Conservation (phyloP, 2,888 invertebrate species). For the Barypeithes pellucidus region DNA sequence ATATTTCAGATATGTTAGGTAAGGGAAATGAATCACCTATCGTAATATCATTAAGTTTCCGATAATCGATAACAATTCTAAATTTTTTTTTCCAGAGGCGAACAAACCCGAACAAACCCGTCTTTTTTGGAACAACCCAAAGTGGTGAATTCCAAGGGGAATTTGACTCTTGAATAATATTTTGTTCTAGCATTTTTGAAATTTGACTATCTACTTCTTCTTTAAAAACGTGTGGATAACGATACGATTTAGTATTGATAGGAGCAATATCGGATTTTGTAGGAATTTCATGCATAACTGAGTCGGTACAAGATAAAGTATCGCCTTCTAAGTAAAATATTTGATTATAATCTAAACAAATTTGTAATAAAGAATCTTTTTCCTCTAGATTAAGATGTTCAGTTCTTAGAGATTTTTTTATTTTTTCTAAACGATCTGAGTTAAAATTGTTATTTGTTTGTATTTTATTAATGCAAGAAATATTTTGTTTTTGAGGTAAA, state of each 20-base stretch:
- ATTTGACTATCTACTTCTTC: constrained; percentile 61
- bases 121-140: constrained; percentile 54
- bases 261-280: constrained; percentile 37
- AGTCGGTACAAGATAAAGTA: too few species aligned
- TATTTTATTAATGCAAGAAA: too few species aligned
- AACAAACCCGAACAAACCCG: too few species aligned
- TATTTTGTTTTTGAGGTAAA: neutral
- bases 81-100: constrained; percentile 33
- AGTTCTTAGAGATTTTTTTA: too few species aligned
- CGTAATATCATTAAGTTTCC: constrained; percentile 20
- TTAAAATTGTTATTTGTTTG: too few species aligned
- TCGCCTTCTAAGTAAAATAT: too few species aligned
- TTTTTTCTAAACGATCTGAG: too few species aligned
- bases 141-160: constrained; percentile 58
- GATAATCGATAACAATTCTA: constrained; percentile 35
- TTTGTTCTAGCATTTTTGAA: constrained; percentile 56
- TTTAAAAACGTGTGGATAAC: constrained; percentile 61
- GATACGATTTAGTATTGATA: constrained; percentile 58
- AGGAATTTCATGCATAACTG: too few species aligned
- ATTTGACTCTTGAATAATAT: constrained; percentile 58
- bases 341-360: too few species aligned
- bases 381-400: too few species aligned
- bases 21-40: constrained; percentile 25
- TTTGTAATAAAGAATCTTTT: too few species aligned
- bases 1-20: constrained; percentile 37